Conservation (phyloP, 2,888 invertebrate species). For the Tuberolachnus salignus region DNA sequence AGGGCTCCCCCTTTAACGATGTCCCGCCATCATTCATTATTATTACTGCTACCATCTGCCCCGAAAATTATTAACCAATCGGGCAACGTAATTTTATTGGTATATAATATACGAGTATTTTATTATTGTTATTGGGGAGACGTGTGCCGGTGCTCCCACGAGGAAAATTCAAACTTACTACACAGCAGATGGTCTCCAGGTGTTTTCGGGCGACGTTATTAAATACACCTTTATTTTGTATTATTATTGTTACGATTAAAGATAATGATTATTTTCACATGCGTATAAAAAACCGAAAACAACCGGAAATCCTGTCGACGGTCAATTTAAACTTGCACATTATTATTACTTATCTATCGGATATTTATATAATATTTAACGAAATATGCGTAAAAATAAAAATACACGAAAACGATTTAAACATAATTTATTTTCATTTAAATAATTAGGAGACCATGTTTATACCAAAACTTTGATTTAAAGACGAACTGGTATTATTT, state of each 20-base stretch:
- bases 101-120: not conserved
- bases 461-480: too few species aligned
- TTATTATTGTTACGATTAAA: not conserved
- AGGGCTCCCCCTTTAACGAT: constrained; percentile 3
- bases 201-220: constrained; percentile 27
- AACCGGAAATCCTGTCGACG: constrained; percentile 43
- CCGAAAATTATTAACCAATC: constrained; percentile 44
- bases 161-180: constrained; percentile 27
- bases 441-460: too few species aligned
- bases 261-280: constrained; percentile 10
- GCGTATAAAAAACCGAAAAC: constrained; percentile 2
- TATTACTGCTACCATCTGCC: constrained; percentile 45
- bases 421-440: too few species aligned
- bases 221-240: not conserved
- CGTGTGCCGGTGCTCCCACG: constrained; percentile 23
- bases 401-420: not conserved
- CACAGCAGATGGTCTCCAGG: constrained; percentile 51
- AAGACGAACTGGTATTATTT: too few species aligned
- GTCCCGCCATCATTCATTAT: constrained; percentile 47
- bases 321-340: not conserved
- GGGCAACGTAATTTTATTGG: constrained; percentile 17
- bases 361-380: not conserved
- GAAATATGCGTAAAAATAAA: not conserved
- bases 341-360: not conserved
- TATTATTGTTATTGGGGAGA: not conserved